Base-by-base conservation (phyloP, 2,888 invertebrate species). In the Lithophane leautieri region DNA sequence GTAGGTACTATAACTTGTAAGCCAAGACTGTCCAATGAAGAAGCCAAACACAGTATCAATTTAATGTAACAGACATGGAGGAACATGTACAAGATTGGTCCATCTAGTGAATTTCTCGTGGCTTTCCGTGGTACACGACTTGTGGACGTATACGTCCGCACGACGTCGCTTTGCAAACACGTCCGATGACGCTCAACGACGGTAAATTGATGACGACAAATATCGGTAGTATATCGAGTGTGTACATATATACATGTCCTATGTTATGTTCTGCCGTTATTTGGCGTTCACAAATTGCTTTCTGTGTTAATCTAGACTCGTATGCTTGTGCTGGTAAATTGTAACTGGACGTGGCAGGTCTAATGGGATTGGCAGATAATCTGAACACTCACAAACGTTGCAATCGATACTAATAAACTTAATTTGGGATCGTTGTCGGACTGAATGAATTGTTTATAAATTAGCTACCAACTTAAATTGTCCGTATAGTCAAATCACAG, bases 21-120 rank as follows among this genome's bases (percentile, higher is more conserved):
- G 84, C 87, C 88, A 89, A 90, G 90, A 88, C 87, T 86, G 89
- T 90, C 91, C 93, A 93, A 93, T 93, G 92, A 93, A 93, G 93
- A 92, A 92, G 89, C 89, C 90, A 90, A 90, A 91, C 91, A 91
- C 90, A 88, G 89, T 90, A 91, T 94, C 95, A 94, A 95, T 95
- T 94, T 94, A 94, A 90, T 94, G 92, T 92, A 93, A 95, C 93
- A 93, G 93, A 92, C 94, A 91, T 90, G 90, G 89, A 73, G 84
- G 89, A 85, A 86, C 88, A 86, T 90, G 90, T 88, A 87, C 87
- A 87, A 87, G 87, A 87, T 87, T 79, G 93, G 92, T 90, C 91
- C 92, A 91, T 93, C 93, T 93, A 91, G 92, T 91, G 93, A 90
- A 93, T 93, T 93, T 91, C 94, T 94, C 93, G 90, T 91, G 89